Evolutionary conservation across 2,888 invertebrate genomes (phyloP), one percentile per base, ranked within the genome.

Genomic region (Agonopterix heracliana): DNA sequence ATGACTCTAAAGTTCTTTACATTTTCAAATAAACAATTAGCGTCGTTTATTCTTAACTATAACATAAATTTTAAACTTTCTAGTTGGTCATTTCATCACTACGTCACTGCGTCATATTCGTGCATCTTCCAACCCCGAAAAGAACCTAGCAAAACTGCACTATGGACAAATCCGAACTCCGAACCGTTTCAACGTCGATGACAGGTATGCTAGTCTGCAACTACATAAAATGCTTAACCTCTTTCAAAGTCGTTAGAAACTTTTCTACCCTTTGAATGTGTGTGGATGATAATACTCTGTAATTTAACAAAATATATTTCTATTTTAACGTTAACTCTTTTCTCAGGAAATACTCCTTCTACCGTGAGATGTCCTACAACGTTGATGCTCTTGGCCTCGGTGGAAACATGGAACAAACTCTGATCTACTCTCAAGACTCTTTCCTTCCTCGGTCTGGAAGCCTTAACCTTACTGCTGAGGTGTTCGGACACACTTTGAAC

Each of bases 41-140:
- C 26, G 5, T 26, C 26, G 26, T 26, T 5, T 1, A 26, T 5
- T 26, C 26, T 26, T 26, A 1, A 26, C 26, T 26, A 5, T 26
- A 26, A 0, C 26, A 26, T 5, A 26, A 26, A 26, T 26, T 26
- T 38, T 9, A n/a, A n/a, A 9, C 38, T 38, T 53, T 60, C 1
- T 57, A 89, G 97, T 98, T 34, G 96, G 96, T 11, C 93, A 96
- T 4, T 98, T 95, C 82, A 94, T 98, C 58, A 91, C 92, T 10
- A 92, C 95, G 0, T 96, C 96, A 59, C 89, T 98, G 36, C 92
- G 92, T 42, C 94, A 94, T 63, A 89, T 96, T 50, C 91, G 94
- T 40, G 91, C 95, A 0, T 94, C 95, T 0, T 91, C 94, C 2
- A 95, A 94, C 71, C 93, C 94, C 0, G 92, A 92, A 68, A 95